A percentile compares a stretch with the other conserved stretches of the same genome.
phyloP scores from a whole-genome alignment of 2,888 invertebrate genomes.

The Gastrophysa polygoni region DNA sequence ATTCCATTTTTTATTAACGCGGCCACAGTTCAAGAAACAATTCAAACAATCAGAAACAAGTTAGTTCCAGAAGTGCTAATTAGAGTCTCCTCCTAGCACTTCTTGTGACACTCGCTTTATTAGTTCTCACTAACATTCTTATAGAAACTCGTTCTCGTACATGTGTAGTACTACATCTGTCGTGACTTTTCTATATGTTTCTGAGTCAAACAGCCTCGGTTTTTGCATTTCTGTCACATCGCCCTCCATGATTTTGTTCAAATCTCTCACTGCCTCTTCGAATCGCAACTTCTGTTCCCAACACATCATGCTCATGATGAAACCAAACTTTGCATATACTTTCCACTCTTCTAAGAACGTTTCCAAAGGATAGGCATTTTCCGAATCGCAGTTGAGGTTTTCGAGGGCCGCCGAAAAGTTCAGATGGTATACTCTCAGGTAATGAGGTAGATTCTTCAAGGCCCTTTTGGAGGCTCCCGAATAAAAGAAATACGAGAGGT shows the following conservation, averaged over 20 bases:
- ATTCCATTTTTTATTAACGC: too few relatives aligned
- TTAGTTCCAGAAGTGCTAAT: too few relatives aligned
- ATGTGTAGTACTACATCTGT: constrained; percentile 11
- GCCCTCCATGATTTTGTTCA: constrained; percentile 10
- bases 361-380: constrained; percentile 45
- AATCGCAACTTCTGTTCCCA: constrained; percentile 10
- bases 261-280: not conserved
- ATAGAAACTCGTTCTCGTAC: constrained; percentile 20
- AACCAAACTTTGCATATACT: constrained; percentile 26
- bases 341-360: constrained; percentile 43
- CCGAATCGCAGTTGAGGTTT: constrained; percentile 42
- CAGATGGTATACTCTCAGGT: constrained; percentile 48
- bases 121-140: too few relatives aligned
- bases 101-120: too few relatives aligned
- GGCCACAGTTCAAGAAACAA: too few relatives aligned
- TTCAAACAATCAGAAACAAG: too few relatives aligned
- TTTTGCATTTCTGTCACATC: not conserved
- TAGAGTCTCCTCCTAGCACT: too few relatives aligned
- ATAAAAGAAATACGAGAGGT: constrained; percentile 52
- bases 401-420: constrained; percentile 41
- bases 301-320: constrained; percentile 10
- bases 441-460: constrained; percentile 44
- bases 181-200: not conserved
- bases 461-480: constrained; percentile 45
- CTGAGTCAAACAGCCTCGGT: not conserved